Conservation (phyloP, 1,140 invertebrate species). For the Dreissena polymorpha region DNA sequence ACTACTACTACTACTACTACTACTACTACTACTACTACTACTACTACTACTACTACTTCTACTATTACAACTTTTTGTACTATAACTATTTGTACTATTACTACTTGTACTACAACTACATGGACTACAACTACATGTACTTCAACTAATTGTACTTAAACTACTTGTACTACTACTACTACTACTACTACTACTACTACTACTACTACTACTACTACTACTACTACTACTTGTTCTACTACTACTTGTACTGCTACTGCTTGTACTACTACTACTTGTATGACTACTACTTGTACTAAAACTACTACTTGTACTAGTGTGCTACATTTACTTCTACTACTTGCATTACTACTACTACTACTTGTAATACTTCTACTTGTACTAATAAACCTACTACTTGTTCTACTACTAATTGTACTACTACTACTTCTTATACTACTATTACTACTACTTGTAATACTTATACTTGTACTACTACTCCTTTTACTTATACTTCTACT, state of each 20-base stretch:
- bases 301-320: conserved; percentile 17
- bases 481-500: conserved; percentile 19
- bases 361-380: conserved; percentile 8
- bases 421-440: conserved; percentile 14
- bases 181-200: conserved; percentile 24
- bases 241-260: too few species aligned
- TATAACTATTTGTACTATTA: conserved; percentile 14
- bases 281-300: background rate
- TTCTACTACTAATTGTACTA: conserved; percentile 24
- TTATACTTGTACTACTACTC: background rate
- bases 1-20: conserved; percentile 16
- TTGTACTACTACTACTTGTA: conserved; percentile 16
- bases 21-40: conserved; percentile 23
- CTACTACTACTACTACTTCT: background rate
- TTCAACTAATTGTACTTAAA: background rate
- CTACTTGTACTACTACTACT: conserved; percentile 12
- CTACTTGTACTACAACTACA: conserved; percentile 9
- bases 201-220: conserved; percentile 28
- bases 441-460: conserved; percentile 5
- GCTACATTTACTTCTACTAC: conserved; percentile 4
- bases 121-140: background rate
- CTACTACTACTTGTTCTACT: conserved; percentile 21
- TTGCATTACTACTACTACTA: conserved; percentile 20
- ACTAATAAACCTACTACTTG: conserved; percentile 8
- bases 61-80: background rate